Evolutionary conservation across 2,888 invertebrate genomes (phyloP).

Genomic region (Ophonus ardosiacus): DNA sequence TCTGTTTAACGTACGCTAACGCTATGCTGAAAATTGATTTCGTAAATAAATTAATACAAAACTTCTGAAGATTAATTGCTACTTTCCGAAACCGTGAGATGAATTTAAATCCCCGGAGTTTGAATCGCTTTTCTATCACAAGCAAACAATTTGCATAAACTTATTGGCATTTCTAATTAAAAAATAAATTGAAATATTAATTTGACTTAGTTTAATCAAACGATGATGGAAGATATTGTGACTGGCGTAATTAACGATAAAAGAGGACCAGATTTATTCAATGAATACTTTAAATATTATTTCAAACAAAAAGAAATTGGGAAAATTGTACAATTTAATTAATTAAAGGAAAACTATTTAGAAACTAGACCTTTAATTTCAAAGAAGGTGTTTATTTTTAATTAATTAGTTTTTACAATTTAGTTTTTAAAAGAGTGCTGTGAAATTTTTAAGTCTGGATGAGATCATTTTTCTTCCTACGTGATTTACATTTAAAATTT

Average conservation of each 20-base stretch:
- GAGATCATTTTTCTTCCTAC: no score
- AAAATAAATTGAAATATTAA: constrained; percentile 59
- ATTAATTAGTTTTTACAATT: no score
- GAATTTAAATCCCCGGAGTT: constrained; percentile 34
- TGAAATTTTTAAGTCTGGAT: no score
- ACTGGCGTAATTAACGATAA: neutral
- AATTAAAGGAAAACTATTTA: no score
- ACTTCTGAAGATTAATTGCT: constrained; percentile 61
- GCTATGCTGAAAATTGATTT: constrained; percentile 48
- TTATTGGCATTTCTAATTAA: constrained; percentile 53
- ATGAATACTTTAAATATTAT: no score
- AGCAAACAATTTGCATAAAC: constrained; percentile 59
- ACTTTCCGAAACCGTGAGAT: constrained; percentile 25
- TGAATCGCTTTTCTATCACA: constrained; percentile 52
- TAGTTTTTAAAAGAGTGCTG: no score
- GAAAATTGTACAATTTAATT: no score
- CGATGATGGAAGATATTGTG: neutral
- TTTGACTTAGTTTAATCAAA: neutral
- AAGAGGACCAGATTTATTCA: neutral
- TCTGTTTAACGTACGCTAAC: constrained; percentile 40
- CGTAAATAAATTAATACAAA: constrained; percentile 63
- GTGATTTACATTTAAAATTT: no score
- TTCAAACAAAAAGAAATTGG: no score
- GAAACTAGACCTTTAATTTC: no score
- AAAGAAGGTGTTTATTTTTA: no score